Conservation (phyloP, 2,113 vertebrate species). For the Thalassarche chlororhynchos region DNA sequence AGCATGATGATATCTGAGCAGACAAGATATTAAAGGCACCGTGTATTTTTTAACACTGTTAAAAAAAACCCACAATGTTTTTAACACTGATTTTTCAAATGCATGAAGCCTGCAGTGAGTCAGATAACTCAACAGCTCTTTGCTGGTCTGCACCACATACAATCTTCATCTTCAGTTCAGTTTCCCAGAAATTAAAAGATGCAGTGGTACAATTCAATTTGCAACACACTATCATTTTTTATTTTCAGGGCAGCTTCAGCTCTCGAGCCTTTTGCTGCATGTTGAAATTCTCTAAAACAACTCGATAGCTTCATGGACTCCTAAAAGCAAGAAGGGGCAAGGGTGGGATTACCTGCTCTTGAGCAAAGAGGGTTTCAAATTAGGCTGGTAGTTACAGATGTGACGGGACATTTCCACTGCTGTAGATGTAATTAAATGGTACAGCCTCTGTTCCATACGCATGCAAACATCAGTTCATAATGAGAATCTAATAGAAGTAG, state of each 20-base stretch:
- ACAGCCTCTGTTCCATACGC: background rate
- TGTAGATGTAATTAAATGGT: background rate
- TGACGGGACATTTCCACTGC: background rate
- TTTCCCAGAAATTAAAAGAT: background rate
- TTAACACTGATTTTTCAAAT: background rate
- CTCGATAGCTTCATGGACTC: fast-evolving
- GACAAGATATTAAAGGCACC: background rate
- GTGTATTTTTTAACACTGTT: background rate
- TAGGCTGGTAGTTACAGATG: background rate
- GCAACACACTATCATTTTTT: background rate
- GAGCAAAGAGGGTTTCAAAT: background rate
- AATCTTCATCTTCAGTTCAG: background rate
- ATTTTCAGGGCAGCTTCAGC: background rate
- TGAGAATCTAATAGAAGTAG: background rate
- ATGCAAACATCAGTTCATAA: background rate
- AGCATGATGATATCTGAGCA: no score
- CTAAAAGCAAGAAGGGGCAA: background rate
- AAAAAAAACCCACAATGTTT: background rate
- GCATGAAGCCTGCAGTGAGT: background rate
- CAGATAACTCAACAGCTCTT: background rate
- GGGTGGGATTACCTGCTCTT: background rate
- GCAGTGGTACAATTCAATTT: background rate
- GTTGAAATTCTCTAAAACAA: background rate
- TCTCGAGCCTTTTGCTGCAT: background rate
- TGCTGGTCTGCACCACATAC: background rate